Evolutionary conservation across 2,888 invertebrate species (phyloP), one percentile per base, ranked within the genome.

Genomic region (Ormyrus thymus): DNA sequence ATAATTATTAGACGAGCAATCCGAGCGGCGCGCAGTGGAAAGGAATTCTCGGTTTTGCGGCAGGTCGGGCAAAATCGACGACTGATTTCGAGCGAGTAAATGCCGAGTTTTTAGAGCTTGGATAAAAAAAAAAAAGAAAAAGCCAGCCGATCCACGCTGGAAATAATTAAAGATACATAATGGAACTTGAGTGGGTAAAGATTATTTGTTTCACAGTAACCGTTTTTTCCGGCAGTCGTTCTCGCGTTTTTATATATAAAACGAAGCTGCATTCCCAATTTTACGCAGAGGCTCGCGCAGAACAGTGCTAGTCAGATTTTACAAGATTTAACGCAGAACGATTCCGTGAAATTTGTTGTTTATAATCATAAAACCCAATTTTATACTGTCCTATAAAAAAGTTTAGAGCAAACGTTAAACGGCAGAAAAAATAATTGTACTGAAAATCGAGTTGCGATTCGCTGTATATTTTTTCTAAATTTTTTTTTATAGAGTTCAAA

Each of bases 181-280:
- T 29, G 29, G 29, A 29, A 29, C 29, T 29, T 3, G 7, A 59
- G 29, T 59, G n/a, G 46, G 46, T 7, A 51, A 65, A 65, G n/a
- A 65, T 50, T 29, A 29, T 59, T 59, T 64, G 45, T 58, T 15
- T 7, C 15, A 56, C 1, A n/a, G 7, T 45, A 62, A 71, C 29
- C 29, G 51, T 51, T 58, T 45, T 29, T 15, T n/a, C 56, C 15
- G 7, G 59, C 11, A 29, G 7, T 29, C 6, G 51, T 48, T 58
- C 46, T 13, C 13, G 29, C 29, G 51, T 59, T 71, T 61, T 51
- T 45, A 29, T 48, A 11, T 51, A 43, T n/a, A 59, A 46, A 7
- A 43, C 74, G 59, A 58, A 51, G 66, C 29, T 29, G 29, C n/a
- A 66, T 59, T 59, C 45, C 13, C 53, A 68, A 58, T 75, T 68